Base-by-base conservation (phyloP, 2,888 invertebrate genomes). In the Erebia ligea region DNA sequence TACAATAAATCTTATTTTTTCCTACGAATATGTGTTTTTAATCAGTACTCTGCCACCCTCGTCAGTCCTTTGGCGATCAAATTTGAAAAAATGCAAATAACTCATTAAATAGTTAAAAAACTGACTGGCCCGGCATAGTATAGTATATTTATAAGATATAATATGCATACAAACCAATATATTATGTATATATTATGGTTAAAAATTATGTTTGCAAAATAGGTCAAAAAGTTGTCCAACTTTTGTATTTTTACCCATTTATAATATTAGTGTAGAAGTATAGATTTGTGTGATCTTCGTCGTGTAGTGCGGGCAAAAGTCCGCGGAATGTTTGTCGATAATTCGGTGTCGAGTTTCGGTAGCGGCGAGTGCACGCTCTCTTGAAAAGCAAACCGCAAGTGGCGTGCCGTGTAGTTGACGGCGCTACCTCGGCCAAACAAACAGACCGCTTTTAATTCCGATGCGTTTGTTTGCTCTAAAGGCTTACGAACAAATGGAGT, bases 381-480 rank as follows among this genome's bases (percentile, higher is more conserved):
- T 75, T 74, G 76, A 72, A 78, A 76, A 73, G 73, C 76, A 78
- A 77, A 77, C 76, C 77, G 74, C 72, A 75, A 78, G 77, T 75
- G 78, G 76, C 70, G 74, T 74, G 71, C 77, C 77, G 78, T 74
- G 77, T 76, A 75, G 69, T 64, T 70, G 75, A 71, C 70, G 76
- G 75, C 75, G 75, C 72, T 68, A 67, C 52, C 52, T 21, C 50
- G n/a, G 40, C 34, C 56, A 69, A 69, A 68, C 56, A 75, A 69
- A 71, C 59, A 17, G 50, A 63, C 34, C 54, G 63, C 48, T 42
- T 54, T 57, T 52, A 19, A 50, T 58, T 64, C 58, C 21, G 58
- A 65, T 54, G 65, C 54, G 40, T 48, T 68, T 56, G n/a, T 71
- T 59, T 59, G 67, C 21, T 25, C n/a, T 63, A 10, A 40, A 50